Evolutionary conservation across 2,888 invertebrate species (phyloP).

Genomic region (Campoplex nolae): DNA sequence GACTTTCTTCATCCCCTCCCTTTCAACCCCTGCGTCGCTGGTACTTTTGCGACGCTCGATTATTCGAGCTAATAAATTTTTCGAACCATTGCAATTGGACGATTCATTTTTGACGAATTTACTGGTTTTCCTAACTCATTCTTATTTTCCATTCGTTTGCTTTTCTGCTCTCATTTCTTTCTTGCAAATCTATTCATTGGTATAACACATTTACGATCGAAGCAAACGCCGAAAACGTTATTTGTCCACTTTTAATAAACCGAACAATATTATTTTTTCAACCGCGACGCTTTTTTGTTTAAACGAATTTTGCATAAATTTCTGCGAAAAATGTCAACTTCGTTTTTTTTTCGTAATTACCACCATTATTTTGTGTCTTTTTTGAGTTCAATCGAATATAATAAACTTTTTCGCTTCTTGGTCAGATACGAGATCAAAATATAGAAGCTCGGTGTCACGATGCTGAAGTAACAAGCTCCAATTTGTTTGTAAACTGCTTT

Average conservation of each 20-base stretch:
- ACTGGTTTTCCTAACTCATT: background rate
- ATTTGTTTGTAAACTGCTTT: background rate
- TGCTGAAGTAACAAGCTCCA: background rate
- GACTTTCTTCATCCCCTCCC: constrained; percentile 2
- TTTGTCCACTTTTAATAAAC: no score
- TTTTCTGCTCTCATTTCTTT: background rate
- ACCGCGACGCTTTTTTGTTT: background rate
- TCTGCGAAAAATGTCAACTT: background rate
- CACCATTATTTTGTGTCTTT: background rate
- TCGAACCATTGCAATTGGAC: background rate
- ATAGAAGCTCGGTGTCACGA: background rate
- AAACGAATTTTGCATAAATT: background rate
- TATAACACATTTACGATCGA: no score
- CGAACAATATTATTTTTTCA: no score
- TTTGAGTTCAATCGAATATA: background rate
- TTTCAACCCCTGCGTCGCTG: background rate
- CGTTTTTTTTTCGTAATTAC: background rate
- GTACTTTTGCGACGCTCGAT: background rate
- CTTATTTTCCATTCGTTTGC: background rate
- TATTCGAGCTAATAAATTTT: background rate
- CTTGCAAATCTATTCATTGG: background rate
- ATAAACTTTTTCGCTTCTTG: background rate
- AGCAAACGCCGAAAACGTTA: no score
- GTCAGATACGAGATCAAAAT: no score
- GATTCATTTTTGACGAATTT: background rate